Percentiles rank a stretch among this genome's conserved stretches.
phyloP scores from a whole-genome alignment of 2,113 vertebrate genomes.

The Spermophilus dauricus region DNA sequence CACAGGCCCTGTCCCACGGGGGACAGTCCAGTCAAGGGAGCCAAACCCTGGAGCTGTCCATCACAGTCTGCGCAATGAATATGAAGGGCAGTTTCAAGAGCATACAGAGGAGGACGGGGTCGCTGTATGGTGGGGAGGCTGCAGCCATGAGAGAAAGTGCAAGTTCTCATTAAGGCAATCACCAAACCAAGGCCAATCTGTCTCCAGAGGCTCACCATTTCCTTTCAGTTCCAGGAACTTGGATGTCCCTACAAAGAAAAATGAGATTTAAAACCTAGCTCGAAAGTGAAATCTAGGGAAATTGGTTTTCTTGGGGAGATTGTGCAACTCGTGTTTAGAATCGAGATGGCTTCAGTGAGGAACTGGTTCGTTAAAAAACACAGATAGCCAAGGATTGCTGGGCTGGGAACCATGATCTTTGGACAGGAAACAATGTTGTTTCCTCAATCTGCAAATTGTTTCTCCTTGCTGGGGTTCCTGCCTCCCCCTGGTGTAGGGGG shows the following conservation, averaged over 20 bases:
- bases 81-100: too few relatives aligned
- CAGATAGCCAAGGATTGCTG: background rate
- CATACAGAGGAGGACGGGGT: fast-evolving
- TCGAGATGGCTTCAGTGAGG: fast-evolving
- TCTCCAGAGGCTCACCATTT: background rate
- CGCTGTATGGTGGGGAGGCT: background rate
- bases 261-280: background rate
- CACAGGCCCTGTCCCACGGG: background rate
- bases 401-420: background rate
- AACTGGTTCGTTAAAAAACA: background rate
- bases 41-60: fast-evolving
- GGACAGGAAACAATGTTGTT: background rate
- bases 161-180: background rate
- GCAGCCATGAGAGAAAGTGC: background rate
- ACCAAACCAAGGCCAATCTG: background rate
- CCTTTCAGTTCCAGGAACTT: background rate
- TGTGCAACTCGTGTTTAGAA: background rate
- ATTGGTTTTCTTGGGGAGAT: background rate
- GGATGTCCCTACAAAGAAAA: background rate
- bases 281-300: background rate
- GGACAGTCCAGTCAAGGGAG: background rate
- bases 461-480: fast-evolving
- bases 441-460: background rate
- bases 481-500: background rate
- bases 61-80: too few relatives aligned